phyloP scores from a whole-genome alignment of 2,888 invertebrate species.

The Antheraea assamensis region DNA sequence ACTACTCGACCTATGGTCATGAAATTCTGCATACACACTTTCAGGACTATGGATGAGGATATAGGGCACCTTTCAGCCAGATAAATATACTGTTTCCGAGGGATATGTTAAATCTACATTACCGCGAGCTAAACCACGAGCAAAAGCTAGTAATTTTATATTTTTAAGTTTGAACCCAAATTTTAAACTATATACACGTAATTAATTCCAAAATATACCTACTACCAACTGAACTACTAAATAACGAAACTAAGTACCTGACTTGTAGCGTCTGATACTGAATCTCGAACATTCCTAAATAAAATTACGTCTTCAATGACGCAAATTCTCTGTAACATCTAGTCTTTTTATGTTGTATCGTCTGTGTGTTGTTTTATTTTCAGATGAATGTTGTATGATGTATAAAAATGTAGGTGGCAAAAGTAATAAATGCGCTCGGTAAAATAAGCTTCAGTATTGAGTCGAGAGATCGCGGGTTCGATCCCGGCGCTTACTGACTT shows the following conservation, averaged over 20 bases:
- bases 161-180: neutral
- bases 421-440: neutral
- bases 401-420: neutral
- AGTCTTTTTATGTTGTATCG: constrained; percentile 19
- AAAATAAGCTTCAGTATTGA: too few relatives aligned
- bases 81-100: too few relatives aligned
- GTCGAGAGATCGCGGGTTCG: too few relatives aligned
- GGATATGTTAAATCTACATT: too few relatives aligned
- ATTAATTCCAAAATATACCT: neutral
- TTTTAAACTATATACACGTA: neutral
- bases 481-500: too few relatives aligned
- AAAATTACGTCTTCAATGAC: neutral
- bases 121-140: too few relatives aligned
- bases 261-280: constrained; percentile 13
- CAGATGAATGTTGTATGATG: neutral
- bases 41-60: too few relatives aligned
- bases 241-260: neutral
- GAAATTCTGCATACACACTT: too few relatives aligned
- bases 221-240: neutral
- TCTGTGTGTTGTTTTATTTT: constrained; percentile 1
- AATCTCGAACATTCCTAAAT: constrained; percentile 23
- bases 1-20: too few relatives aligned
- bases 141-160: neutral
- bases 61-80: too few relatives aligned
- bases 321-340: neutral